phyloP scores from a whole-genome alignment of 2,888 invertebrate genomes.

The Coleophora deauratella region DNA sequence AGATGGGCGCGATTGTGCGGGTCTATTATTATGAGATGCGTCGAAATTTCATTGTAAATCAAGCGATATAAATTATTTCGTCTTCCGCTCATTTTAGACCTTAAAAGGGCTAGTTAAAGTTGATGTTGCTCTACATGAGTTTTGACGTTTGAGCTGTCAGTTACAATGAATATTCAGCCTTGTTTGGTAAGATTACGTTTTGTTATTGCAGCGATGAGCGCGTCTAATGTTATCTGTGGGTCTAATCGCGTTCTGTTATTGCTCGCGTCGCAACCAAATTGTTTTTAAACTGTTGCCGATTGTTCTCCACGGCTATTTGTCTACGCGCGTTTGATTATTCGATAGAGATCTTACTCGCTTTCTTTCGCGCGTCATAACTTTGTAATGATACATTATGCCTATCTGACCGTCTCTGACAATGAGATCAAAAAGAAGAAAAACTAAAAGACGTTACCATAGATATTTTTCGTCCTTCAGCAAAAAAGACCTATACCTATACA shows the following conservation, averaged over 20 bases:
- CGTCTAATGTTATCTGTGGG: slow-evolving; percentile 31
- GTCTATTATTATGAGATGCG: slow-evolving; percentile 69
- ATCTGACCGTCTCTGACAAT: too few species aligned
- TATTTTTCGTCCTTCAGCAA: too few species aligned
- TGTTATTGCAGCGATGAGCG: not conserved
- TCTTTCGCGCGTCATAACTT: slow-evolving; percentile 5
- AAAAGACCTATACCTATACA: not conserved
- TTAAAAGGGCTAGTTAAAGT: not conserved
- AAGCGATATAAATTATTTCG: not conserved
- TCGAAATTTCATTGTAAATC: slow-evolving; percentile 26
- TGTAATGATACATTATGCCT: not conserved
- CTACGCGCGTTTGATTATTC: slow-evolving; percentile 46
- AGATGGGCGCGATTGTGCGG: slow-evolving; percentile 23
- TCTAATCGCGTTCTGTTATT: slow-evolving; percentile 64
- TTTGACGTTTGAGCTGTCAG: not conserved
- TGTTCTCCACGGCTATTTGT: slow-evolving; percentile 69
- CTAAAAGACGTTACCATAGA: too few species aligned
- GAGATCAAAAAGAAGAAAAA: too few species aligned
- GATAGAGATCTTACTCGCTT: slow-evolving; percentile 45
- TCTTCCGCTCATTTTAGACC: not conserved
- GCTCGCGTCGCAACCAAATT: slow-evolving; percentile 63
- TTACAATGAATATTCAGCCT: not conserved
- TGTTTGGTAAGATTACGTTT: not conserved
- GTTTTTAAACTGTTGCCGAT: slow-evolving; percentile 67
- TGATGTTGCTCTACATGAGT: not conserved